Evolutionary conservation across 2,113 vertebrate species (phyloP), one percentile per base, ranked within the genome.

Genomic region (Ceyx melanurus): DNA sequence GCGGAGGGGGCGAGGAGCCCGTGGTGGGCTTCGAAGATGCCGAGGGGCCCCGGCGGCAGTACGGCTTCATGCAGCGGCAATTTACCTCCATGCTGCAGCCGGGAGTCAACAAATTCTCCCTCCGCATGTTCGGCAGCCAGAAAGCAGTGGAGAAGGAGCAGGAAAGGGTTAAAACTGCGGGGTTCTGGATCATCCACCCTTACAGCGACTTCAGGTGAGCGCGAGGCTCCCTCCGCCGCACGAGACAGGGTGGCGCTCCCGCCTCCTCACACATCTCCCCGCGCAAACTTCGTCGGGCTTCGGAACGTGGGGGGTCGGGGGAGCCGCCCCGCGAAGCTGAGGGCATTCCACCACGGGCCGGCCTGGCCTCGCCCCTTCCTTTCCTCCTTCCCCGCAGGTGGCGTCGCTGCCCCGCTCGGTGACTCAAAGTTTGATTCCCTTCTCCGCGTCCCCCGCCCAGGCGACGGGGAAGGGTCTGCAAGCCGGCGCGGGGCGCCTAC

Each of bases 201-300:
- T 99, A 99, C 98, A 99, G 99, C 95, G 99, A 99, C 97, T 99
- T 99, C 98, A 99, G 99, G 99, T 99, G 98, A 98, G 98, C 60
- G 50, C 46, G 37, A 51, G 26, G 29, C 72, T 95, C 93, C 79
- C 26, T 29, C 86, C 81, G 89, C 94, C 89, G 94, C 37, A 15
- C 11, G 10, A 45, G 40, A 54, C 46, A 43, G 40, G 29, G 21
- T 29, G 53, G 15, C 42, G 19, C 26, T 25, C 23, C 33, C 43
- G 48, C 82, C 57, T 29, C 86, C 70, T 54, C 86, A 31, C 71
- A 19, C 60, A 70, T 68, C 83, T 10, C 46, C 81, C 88, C 29
- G 60, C 58, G 16, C 16, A 29, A 90, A 87, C 78, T 93, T 93
- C 77, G 42, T 35, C 57, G 76, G 35, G 65, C n/a, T 45, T 10